Conservation (phyloP, 2,888 invertebrate species). For the Euproctis similis region DNA sequence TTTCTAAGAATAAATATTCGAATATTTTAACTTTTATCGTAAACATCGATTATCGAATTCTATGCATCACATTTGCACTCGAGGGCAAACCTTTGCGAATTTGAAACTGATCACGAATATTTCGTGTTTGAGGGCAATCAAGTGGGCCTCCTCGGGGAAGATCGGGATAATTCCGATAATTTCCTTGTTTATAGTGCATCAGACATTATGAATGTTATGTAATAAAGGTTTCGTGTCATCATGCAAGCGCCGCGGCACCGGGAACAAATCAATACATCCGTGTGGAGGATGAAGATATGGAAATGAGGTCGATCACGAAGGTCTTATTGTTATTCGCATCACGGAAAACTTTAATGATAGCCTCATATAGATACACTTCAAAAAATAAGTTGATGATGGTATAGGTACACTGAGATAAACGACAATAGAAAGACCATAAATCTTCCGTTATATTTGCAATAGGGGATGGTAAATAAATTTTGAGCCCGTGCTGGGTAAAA, state of each 20-base stretch:
- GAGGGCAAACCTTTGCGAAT: conserved; percentile 13
- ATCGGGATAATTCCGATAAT: conserved; percentile 13
- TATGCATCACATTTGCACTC: conserved; percentile 12
- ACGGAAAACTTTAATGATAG: too few species aligned
- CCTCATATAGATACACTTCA: too few species aligned
- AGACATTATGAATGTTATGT: conserved; percentile 23
- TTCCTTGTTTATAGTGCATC: conserved; percentile 25
- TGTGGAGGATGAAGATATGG: neutral
- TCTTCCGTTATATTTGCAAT: too few species aligned
- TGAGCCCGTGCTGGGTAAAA: too few species aligned
- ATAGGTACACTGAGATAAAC: too few species aligned
- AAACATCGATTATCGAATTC: conserved; percentile 20
- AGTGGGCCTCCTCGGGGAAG: conserved; percentile 16
- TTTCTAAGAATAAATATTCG: conserved; percentile 5
- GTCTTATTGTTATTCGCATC: too few species aligned
- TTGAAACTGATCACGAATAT: conserved; percentile 12
- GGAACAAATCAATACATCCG: conserved; percentile 15
- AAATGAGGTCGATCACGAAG: too few species aligned
- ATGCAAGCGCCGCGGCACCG: conserved; percentile 18
- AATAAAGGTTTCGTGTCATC: conserved; percentile 19
- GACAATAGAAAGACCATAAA: too few species aligned
- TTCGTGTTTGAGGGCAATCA: conserved; percentile 24
- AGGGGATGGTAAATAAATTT: too few species aligned
- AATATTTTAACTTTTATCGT: conserved; percentile 10
- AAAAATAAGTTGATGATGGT: too few species aligned